phyloP scores from a whole-genome alignment of 2,797 vertebrate species.

The Dromococcyx pavoninus region DNA sequence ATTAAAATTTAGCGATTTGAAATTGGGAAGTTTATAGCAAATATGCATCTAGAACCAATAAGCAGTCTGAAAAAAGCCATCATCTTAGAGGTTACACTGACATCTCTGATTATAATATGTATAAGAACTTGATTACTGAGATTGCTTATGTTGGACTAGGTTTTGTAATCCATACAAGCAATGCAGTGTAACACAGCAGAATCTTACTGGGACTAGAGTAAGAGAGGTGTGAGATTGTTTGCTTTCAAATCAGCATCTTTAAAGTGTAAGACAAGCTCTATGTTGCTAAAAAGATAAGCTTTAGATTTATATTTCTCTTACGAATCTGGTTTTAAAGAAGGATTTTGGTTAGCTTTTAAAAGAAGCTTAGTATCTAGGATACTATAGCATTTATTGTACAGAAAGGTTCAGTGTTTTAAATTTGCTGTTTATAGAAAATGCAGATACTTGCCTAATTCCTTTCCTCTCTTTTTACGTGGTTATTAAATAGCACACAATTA shows the following conservation, averaged over 20 bases:
- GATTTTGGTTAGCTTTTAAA: neutral
- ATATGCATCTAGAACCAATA: neutral
- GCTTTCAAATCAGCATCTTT: neutral
- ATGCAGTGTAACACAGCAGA: neutral
- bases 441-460: neutral
- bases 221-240: neutral
- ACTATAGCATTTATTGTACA: neutral
- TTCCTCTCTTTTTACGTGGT: neutral
- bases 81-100: neutral
- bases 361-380: neutral
- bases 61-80: neutral
- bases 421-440: neutral
- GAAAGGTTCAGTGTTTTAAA: neutral
- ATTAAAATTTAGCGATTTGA: neutral
- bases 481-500: constrained; percentile 42
- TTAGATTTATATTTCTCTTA: neutral
- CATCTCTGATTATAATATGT: neutral
- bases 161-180: neutral
- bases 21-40: neutral
- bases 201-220: neutral
- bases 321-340: neutral
- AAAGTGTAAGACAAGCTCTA: neutral
- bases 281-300: neutral
- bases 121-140: neutral
- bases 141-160: neutral